Base-by-base conservation (phyloP, 2,797 vertebrate species). In the Eulemur albifrons region DNA sequence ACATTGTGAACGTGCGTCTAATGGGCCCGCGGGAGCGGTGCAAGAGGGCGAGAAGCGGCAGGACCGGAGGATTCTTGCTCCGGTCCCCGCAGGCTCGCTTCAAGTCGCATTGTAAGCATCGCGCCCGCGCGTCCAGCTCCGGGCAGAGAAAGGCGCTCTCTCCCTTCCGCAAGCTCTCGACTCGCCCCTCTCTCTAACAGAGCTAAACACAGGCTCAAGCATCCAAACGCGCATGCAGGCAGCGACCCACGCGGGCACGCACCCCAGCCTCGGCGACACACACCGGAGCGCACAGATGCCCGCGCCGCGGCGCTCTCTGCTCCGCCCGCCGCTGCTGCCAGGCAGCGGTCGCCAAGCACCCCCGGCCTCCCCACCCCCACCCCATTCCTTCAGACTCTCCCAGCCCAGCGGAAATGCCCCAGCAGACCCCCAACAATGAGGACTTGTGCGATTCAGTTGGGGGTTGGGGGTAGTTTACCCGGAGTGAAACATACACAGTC, bases 361-460 rank as follows among this genome's bases (percentile, higher is more conserved):
- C 76, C 43, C 20, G 48, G 43, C 72, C 65, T 61, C 93, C 96
- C 94, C 45, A 11, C 77, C 93, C 93, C 94, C 77, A 52, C 27
- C 13, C 92, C 90, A 63, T 73, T 65, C 80, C 93, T 81, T 40
- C 77, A 82, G 89, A 85, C 87, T 72, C 93, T 35, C 45, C 12
- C 75, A 7, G 93, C 54, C 52, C 63, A 11, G 91, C 92, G n/a
- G 86, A 97, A 97, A 88, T 81, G 27, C 94, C 94, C 75, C 82
- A 67, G 86, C 96, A 43, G 77, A 85, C 87, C 97, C 97, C 95
- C 97, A 97, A 98, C 97, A 97, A 97, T 97, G 96, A 94, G 45
- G 90, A 94, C 94, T 97, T 97, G 95, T 98, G 95, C 81, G 86
- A 40, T 17, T 90, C 92, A 32, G 43, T 40, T 50, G 96, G 93